Conservation (phyloP, 1,140 invertebrate genomes). For the Gonatopus flavifemur region DNA sequence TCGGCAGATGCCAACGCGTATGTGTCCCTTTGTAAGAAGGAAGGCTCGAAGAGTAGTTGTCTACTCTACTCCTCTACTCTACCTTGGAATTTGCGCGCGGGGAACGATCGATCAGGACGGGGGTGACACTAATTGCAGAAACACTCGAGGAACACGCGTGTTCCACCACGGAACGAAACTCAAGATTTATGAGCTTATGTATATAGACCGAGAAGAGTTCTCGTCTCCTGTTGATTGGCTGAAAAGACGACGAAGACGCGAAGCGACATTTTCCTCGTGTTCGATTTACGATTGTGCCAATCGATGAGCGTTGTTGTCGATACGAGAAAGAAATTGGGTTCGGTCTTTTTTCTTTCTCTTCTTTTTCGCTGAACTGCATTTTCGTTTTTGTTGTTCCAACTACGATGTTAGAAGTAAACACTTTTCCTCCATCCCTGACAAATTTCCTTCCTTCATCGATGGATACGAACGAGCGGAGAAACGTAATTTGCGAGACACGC, state of each 20-base stretch:
- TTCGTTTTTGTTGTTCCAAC: no score
- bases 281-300: slow-evolving; percentile 13
- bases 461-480: no score
- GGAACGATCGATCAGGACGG: slow-evolving; percentile 35
- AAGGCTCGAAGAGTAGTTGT: slow-evolving; percentile 19
- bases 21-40: slow-evolving; percentile 1
- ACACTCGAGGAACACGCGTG: slow-evolving; percentile 31
- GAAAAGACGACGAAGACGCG: slow-evolving; percentile 8
- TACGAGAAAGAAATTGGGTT: no score
- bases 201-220: background rate
- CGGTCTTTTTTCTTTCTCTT: no score
- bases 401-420: no score
- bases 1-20: background rate
- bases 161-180: slow-evolving; percentile 18
- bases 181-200: slow-evolving; percentile 39
- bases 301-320: no score
- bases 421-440: no score
- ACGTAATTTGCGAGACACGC: no score
- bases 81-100: no score
- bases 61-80: no score
- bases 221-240: slow-evolving; percentile 24
- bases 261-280: slow-evolving; percentile 7
- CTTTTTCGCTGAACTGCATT: no score
- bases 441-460: no score
- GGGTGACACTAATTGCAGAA: slow-evolving; percentile 38